Percentiles rank a stretch among this genome's conserved stretches.
These are phyloP conservation scores for Harpagoxenus sublaevis DNA, from an alignment of 2,888 invertebrate genomes.

Conservation along the genomic window DNA sequence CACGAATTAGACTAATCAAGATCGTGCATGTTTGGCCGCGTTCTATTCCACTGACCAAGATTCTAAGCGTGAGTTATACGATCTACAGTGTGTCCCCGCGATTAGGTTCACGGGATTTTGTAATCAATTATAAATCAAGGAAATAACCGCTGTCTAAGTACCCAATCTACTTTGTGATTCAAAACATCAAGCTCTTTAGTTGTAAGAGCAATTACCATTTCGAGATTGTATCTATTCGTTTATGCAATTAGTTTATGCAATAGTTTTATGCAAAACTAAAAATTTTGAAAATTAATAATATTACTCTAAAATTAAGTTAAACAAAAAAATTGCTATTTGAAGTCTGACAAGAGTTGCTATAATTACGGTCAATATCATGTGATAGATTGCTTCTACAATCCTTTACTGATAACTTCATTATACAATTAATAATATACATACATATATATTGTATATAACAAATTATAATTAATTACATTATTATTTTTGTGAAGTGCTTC, in stretches of 20 bases:
- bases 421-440: neutral
- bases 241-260: neutral
- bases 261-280: neutral
- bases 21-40: slow-evolving; percentile 47
- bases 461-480: slow-evolving; percentile 1
- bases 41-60: slow-evolving; percentile 54
- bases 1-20: slow-evolving; percentile 52
- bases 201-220: neutral
- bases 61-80: slow-evolving; percentile 42
- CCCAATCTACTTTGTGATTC: slow-evolving; percentile 25
- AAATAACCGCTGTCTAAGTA: slow-evolving; percentile 26
- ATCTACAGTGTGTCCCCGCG: slow-evolving; percentile 49
- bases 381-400: neutral
- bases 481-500: neutral
- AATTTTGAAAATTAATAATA: neutral
- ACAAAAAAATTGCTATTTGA: neutral
- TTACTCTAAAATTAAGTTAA: neutral
- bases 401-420: neutral
- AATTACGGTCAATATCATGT: neutral
- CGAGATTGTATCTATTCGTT: slow-evolving; percentile 2
- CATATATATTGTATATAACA: neutral
- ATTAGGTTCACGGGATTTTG: slow-evolving; percentile 51
- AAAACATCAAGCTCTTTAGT: slow-evolving; percentile 25
- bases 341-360: neutral
- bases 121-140: slow-evolving; percentile 52